These are phyloP conservation scores for Hetaerina titia DNA, from an alignment of 2,888 invertebrate species.

Conservation along the genomic window DNA sequence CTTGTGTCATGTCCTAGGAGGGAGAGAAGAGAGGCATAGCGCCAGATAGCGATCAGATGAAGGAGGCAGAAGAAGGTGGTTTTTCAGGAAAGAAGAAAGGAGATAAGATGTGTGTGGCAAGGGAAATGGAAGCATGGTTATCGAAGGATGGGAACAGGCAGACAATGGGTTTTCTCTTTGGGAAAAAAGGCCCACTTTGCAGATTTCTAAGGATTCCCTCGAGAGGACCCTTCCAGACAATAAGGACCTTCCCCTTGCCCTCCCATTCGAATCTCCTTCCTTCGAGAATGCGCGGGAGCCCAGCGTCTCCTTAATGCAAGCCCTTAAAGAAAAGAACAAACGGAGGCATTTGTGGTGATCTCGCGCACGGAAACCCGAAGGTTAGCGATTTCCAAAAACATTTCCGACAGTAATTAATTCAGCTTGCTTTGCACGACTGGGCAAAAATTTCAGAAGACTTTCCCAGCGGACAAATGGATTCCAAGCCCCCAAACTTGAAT, in stretches of 20 bases:
- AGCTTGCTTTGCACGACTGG: neutral
- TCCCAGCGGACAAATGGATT: neutral
- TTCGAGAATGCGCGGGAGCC: neutral
- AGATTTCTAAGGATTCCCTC: conserved; percentile 36
- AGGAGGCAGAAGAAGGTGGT: neutral
- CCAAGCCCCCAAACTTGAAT: too few species aligned
- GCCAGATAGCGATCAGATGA: conserved; percentile 22
- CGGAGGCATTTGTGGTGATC: neutral
- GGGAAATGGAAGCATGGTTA: conserved; percentile 22
- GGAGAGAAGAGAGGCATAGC: neutral
- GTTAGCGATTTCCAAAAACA: neutral
- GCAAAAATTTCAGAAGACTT: neutral
- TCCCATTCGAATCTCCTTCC: neutral
- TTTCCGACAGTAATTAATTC: neutral
- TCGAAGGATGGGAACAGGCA: conserved; percentile 39
- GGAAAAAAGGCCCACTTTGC: conserved; percentile 43
- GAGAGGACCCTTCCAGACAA: conserved; percentile 33
- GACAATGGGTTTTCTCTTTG: conserved; percentile 30
- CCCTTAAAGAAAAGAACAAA: neutral
- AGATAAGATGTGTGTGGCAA: conserved; percentile 13
- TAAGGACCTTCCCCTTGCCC: neutral
- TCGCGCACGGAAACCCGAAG: neutral
- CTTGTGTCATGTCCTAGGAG: neutral
- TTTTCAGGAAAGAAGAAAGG: neutral
- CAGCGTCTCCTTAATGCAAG: neutral